Evolutionary conservation across 2,113 vertebrate species (phyloP), one percentile per base, ranked within the genome.

Genomic region (Dicentrarchus labrax): DNA sequence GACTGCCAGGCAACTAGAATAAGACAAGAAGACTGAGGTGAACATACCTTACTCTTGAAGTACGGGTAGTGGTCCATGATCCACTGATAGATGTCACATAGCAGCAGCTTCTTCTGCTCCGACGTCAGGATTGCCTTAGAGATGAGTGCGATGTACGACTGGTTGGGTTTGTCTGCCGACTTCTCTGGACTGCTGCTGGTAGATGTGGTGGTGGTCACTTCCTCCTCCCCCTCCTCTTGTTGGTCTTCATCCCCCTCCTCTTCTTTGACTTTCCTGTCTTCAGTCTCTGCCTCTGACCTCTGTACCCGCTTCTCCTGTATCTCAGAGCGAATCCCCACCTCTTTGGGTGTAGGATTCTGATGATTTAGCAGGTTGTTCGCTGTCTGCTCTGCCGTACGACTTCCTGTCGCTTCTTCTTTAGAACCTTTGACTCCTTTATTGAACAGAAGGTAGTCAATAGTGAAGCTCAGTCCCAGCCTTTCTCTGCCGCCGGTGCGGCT

Each of bases 81-180:
- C 96, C 96, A 97, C 86, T 96, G 96, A 89, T 97, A 97, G 93
- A 97, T 97, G 73, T 97, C 97, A 8, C 96, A 96, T 4, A 97
- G 93, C 85, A 96, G 87, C 64, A 97, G 95, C 86, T 96, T 97
- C 92, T 97, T 96, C 73, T 95, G 94, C 0, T 94, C 91, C 0
- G 96, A 97, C 0, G 95, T 94, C 87, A 97, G 92, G 88, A 97
- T 97, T 22, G 96, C 95, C 70, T 94, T 96, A 76, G 96, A 96
- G 88, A 97, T 97, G 60, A 97, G 95, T 2, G 96, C 95, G 1
- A 96, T 96, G 91, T 97, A 97, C 19, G 96, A 97, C 83, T 96
- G 95, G 1, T 94, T 85, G 0, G 96, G 96, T 69, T 97, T 97
- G 72, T 96, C 94, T 0, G 67, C 48, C 4, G 87, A 90, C 76